Base-by-base conservation (phyloP, 2,888 invertebrate genomes). In the Drosophila greeni region DNA sequence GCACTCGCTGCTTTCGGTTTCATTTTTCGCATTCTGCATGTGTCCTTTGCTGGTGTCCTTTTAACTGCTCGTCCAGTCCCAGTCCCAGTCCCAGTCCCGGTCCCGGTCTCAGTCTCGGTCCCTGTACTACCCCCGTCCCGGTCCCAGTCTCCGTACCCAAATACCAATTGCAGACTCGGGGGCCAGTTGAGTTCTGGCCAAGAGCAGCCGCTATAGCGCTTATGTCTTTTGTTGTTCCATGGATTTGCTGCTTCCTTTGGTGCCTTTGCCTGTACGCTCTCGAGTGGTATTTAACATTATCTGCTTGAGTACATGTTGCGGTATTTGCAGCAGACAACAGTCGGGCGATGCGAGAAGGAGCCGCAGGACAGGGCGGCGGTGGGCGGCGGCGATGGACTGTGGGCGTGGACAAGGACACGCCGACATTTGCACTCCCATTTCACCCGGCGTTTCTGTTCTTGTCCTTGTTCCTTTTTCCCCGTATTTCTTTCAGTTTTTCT, bases 261-360 rank as follows among this genome's bases (percentile, higher is more conserved):
- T 47, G 64, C 16, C 29, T 34, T 18, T 42, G 60, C 65, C 73
- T 66, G 66, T 69, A 58, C 74, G 61, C 67, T 60, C 71, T 82
- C 84, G 83, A 84, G 84, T 84, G 82, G 83, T 82, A 84, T 82
- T 84, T 84, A 85, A 85, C 84, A 84, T 85, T 85, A 84, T 84
- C 84, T 85, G 84, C 82, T 84, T 77, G 84, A 84, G 82, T 82
- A 85, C 85, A 85, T 84, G 85, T 85, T 84, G 85, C 77, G 85
- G 84, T 84, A 85, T 85, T 84, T 85, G 85, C 81, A 74, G 83
- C 82, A 82, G 82, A 84, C 84, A 83, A 82, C 79, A 81, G 70
- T 12, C 39, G 37, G 64, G 72, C 45, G 34, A 37, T 34, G 57
- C 62, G 54, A 57, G 37, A 24, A 34, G 39, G 70, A 23, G n/a